Percentiles rank a stretch among this genome's conserved stretches.
phyloP scores from a whole-genome alignment of 2,888 invertebrate genomes.

The Atethmia centrago region DNA sequence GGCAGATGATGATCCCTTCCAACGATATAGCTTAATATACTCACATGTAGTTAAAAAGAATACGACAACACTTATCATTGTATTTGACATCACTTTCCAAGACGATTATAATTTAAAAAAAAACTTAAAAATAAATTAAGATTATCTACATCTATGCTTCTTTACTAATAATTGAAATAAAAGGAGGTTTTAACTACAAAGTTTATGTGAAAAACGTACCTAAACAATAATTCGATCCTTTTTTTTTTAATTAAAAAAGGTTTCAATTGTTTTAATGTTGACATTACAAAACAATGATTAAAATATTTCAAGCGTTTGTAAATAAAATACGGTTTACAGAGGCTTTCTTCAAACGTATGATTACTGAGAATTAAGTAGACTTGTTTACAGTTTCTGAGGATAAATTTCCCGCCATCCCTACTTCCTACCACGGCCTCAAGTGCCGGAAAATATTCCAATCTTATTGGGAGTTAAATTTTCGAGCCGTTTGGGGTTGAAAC shows the following conservation, averaged over 20 bases:
- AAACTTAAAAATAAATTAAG: neutral
- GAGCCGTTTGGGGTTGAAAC: no score
- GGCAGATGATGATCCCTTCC: neutral
- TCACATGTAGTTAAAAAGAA: neutral
- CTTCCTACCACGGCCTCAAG: no score
- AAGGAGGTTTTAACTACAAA: neutral
- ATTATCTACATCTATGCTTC: neutral
- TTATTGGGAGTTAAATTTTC: no score
- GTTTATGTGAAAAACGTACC: neutral
- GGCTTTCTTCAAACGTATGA: neutral
- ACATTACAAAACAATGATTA: constrained; percentile 29
- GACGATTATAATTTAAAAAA: neutral
- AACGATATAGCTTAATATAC: neutral
- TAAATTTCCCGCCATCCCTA: no score
- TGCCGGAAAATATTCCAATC: no score
- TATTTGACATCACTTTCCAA: neutral
- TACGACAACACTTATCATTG: constrained; percentile 3
- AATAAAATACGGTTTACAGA: neutral
- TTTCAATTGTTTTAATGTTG: neutral
- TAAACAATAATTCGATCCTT: neutral
- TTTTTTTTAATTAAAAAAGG: neutral
- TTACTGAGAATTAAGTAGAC: neutral
- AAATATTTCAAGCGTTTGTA: constrained; percentile 41
- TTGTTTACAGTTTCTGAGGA: no score
- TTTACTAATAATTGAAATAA: neutral